Base-by-base conservation (phyloP, 2,797 vertebrate species). In the Acanthopagrus latus region DNA sequence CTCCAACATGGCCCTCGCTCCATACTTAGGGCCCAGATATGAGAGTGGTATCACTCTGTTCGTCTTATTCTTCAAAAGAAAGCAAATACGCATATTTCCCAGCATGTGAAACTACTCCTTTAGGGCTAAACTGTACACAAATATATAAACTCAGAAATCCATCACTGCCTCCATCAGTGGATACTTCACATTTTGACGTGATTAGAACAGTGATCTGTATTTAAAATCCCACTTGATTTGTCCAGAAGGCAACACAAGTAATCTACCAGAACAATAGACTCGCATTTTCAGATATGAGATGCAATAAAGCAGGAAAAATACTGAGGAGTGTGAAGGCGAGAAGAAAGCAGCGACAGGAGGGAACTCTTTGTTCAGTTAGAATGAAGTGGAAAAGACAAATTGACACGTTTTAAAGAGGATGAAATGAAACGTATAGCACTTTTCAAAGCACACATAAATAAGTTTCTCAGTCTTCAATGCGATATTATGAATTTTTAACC, bases 381-480 rank as follows among this genome's bases (percentile, higher is more conserved):
- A 64, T 33, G 23, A 68, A 76, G 20, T 59, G 41, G 11, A 48
- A 65, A 57, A 48, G 18, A 52, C 17, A 38, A 78, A 25, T 9
- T 38, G 38, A 10, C 38, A 2, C 10, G 9, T 38, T 38, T 38
- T 38, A 38, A 38, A 9, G 38, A 38, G 8, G 38, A 10, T 38
- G 38, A 38, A 38, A 0, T 38, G 8, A 38, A 10, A 38, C 9
- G 9, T 50, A 29, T 11, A n/a, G n/a, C 47, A 51, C 18, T 21
- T 60, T n/a, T 17, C 2, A 48, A 38, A 11, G 27, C 20, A 57
- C 9, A 63, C 18, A 18, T 58, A 23, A 78, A 25, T 38, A 1
- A 69, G 33, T 80, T 25, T 72, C 10, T 23, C 3, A 43, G 17
- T 38, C n/a, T 64, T 83, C 48, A 75, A 76, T 58, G 74, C 77